Evolutionary conservation across 2,888 invertebrate genomes (phyloP), one percentile per base, ranked within the genome.

Genomic region (Iphiclides podalirius): DNA sequence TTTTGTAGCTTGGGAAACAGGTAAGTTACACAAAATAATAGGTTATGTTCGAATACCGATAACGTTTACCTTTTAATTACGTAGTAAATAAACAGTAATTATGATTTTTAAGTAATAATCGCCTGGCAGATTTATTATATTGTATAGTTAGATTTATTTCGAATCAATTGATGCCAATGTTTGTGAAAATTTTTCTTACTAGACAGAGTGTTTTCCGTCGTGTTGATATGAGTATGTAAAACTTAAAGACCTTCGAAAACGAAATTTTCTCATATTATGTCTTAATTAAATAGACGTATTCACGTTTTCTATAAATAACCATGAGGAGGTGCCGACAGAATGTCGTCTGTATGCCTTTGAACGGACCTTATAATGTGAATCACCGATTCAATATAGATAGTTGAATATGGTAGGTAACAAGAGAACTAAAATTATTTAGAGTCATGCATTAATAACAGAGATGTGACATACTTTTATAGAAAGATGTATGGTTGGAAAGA

Each of bases 21-120:
- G 12, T 26, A 16, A n/a, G 13, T 26, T 36, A 11, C 17, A 35
- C 23, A 2, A 16, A 35, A 37, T 41, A 28, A 14, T 41, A 48
- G 41, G 14, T 26, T 37, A 31, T 23, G 35, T 46, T 31, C n/a
- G 20, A 38, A 34, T 9, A 39, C 14, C 26, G 31, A 44, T 28
- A 36, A 15, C 9, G 44, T 36, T 16, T 37, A 37, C 12, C 8
- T 23, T 11, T 11, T 20, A 11, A 17, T 13, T 17, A 16, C 9
- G 16, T 9, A 13, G 13, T 26, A 20, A 34, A 33, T 33, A 35
- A 35, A 35, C 34, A 14, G 13, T 7, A 14, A 1, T 26, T 8
- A 9, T 26, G 1, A 26, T n/a, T n/a, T n/a, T n/a, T n/a, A n/a
- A n/a, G n/a, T n/a, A n/a, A n/a, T n/a, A n/a, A n/a, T n/a, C n/a